Evolutionary conservation across 2,113 vertebrate genomes (phyloP).

Genomic region (Speoplatyrhinus poulsoni): DNA sequence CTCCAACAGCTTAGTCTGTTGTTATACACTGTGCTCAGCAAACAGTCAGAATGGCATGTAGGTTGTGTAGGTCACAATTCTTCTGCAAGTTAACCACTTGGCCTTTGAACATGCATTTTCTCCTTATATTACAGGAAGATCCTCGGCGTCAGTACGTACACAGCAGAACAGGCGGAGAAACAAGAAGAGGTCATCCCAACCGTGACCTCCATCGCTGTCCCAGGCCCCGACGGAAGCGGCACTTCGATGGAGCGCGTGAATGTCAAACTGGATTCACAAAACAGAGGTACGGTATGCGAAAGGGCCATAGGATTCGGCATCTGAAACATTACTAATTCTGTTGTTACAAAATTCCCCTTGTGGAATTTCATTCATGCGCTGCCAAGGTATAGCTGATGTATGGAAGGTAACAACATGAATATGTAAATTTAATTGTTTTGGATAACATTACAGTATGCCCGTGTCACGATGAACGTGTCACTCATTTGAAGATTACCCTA

Average conservation of each 20-base stretch:
- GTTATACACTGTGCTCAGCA: slow-evolving; percentile 58
- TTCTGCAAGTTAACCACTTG: slow-evolving; percentile 30
- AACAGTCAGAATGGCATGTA: slow-evolving; percentile 16
- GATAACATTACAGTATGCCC: not conserved
- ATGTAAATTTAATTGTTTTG: slow-evolving; percentile 45
- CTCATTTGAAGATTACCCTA: no score
- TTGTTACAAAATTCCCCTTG: not conserved
- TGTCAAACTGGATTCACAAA: slow-evolving; percentile 60
- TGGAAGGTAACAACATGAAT: not conserved
- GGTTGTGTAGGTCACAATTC: slow-evolving; percentile 40
- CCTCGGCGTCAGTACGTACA: slow-evolving; percentile 67
- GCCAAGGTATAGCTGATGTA: slow-evolving; percentile 27
- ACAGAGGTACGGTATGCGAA: slow-evolving; percentile 53
- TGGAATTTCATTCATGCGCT: slow-evolving; percentile 15
- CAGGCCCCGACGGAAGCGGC: slow-evolving; percentile 53
- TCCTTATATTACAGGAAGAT: slow-evolving; percentile 63
- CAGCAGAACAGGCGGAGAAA: slow-evolving; percentile 70
- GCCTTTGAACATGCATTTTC: not conserved
- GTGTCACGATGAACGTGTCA: no score
- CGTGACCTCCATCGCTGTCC: slow-evolving; percentile 66
- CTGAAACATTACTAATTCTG: not conserved
- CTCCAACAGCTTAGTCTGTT: slow-evolving; percentile 39
- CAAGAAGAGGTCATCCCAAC: slow-evolving; percentile 73
- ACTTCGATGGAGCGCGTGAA: slow-evolving; percentile 62
- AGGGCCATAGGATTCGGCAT: not conserved